These are phyloP conservation scores for Drosophila buzzatii DNA, from an alignment of 2,888 invertebrate species.

Conservation along the genomic window DNA sequence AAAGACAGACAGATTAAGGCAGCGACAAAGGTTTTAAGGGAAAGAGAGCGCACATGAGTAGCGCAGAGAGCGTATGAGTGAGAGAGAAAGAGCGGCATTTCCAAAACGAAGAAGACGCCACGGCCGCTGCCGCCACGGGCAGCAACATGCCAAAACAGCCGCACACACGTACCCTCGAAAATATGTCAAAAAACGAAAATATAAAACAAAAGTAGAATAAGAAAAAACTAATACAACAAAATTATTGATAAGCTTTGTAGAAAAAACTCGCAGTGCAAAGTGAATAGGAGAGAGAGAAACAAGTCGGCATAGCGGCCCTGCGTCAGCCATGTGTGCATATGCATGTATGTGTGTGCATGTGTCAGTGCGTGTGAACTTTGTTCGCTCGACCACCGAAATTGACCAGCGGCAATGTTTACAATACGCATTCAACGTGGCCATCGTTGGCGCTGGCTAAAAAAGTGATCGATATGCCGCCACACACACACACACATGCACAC, in stretches of 20 bases:
- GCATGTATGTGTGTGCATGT: constrained; percentile 27
- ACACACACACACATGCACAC: background rate
- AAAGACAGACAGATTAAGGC: constrained; percentile 34
- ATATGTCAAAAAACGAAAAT: constrained; percentile 26
- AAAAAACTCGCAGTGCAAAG: constrained; percentile 26
- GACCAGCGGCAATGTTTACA: constrained; percentile 43
- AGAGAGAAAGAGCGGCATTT: constrained; percentile 27
- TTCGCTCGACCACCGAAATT: constrained; percentile 17
- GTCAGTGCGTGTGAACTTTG: constrained; percentile 65
- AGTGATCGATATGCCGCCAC: constrained; percentile 47
- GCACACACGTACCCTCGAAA: constrained; percentile 38
- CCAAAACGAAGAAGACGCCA: constrained; percentile 43
- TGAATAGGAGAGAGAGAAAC: constrained; percentile 23
- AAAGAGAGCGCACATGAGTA: constrained; percentile 7
- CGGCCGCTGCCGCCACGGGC: constrained; percentile 25
- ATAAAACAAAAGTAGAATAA: background rate
- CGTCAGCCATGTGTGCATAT: constrained; percentile 8
- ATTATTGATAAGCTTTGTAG: constrained; percentile 68
- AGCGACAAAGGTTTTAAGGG: constrained; percentile 34
- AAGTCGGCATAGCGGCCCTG: constrained; percentile 32
- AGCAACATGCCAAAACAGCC: constrained; percentile 63
- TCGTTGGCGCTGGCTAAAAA: constrained; percentile 7
- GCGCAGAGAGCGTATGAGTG: constrained; percentile 1
- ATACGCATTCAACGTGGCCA: constrained; percentile 36
- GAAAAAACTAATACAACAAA: constrained; percentile 40